These are phyloP conservation scores for Drosophila novamexicana DNA, from an alignment of 1,140 invertebrate genomes.

Conservation along the genomic window DNA sequence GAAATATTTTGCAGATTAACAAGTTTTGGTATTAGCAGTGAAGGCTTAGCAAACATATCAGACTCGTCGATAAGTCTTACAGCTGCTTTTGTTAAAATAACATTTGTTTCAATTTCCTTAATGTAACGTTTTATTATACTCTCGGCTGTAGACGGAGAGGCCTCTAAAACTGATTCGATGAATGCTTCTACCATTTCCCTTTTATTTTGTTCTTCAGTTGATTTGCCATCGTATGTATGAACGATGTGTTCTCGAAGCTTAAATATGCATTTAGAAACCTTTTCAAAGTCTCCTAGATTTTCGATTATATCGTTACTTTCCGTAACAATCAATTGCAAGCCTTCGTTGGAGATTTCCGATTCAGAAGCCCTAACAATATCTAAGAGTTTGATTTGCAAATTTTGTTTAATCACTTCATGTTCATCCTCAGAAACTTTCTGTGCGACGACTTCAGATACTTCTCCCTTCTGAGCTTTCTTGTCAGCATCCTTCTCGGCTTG, in stretches of 20 bases:
- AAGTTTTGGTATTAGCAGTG: conserved; percentile 48
- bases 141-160: conserved; percentile 40
- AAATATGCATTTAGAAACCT: conserved; percentile 58
- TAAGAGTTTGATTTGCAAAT: conserved; percentile 16
- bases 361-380: conserved; percentile 15
- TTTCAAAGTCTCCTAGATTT: conserved; percentile 32
- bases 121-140: conserved; percentile 45
- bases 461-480: conserved; percentile 21
- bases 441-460: conserved; percentile 38
- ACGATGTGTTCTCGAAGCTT: conserved; percentile 72
- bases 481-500: conserved; percentile 12
- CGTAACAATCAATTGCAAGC: conserved; percentile 12
- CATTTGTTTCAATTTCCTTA: conserved; percentile 49
- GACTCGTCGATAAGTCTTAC: conserved; percentile 52
- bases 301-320: conserved; percentile 44
- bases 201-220: conserved; percentile 19
- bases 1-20: conserved; percentile 48
- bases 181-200: conserved; percentile 44
- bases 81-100: conserved; percentile 47
- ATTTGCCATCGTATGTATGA: conserved; percentile 70
- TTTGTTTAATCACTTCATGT: not conserved
- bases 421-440: conserved; percentile 33
- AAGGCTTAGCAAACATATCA: conserved; percentile 48
- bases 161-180: conserved; percentile 49
- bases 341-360: conserved; percentile 25